These are phyloP conservation scores for Psococerastis gibbosa DNA, from an alignment of 2,888 invertebrate species.

Conservation along the genomic window DNA sequence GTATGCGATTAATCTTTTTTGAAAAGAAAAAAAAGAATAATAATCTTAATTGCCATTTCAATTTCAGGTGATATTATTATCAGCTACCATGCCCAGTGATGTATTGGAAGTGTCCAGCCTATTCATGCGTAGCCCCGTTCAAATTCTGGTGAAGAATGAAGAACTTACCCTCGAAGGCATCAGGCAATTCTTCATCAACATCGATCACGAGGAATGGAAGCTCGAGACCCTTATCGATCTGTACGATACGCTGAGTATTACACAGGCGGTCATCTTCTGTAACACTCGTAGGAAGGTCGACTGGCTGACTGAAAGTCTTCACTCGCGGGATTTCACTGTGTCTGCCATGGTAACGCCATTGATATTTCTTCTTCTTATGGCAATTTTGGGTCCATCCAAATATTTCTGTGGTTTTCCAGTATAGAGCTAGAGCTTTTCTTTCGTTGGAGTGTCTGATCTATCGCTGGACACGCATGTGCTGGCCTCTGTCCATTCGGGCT, in stretches of 20 bases:
- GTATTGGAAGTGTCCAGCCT: conserved; percentile 93
- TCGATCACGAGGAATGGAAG: conserved; percentile 87
- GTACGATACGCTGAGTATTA: conserved; percentile 96
- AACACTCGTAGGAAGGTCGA: conserved; percentile 99
- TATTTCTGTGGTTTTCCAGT: no score
- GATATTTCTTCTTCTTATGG: no score
- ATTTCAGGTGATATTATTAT: conserved; percentile 75
- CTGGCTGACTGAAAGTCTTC: conserved; percentile 93
- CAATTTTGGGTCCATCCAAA: no score
- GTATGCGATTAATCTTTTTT: no score
- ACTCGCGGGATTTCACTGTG: conserved; percentile 86
- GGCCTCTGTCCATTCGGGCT: no score
- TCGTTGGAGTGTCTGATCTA: no score
- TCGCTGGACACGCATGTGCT: no score
- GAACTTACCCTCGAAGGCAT: conserved; percentile 91
- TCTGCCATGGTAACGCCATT: conserved; percentile 75
- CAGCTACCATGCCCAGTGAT: conserved; percentile 97
- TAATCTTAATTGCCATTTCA: no score
- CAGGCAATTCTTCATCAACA: conserved; percentile 92
- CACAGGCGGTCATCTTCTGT: conserved; percentile 99
- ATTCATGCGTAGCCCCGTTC: conserved; percentile 94
- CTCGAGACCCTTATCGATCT: conserved; percentile 91
- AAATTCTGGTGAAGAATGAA: conserved; percentile 96
- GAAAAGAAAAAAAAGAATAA: no score
- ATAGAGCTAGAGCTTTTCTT: no score